Conservation (phyloP, 2,797 vertebrate genomes). For the Xenopus petersii region DNA sequence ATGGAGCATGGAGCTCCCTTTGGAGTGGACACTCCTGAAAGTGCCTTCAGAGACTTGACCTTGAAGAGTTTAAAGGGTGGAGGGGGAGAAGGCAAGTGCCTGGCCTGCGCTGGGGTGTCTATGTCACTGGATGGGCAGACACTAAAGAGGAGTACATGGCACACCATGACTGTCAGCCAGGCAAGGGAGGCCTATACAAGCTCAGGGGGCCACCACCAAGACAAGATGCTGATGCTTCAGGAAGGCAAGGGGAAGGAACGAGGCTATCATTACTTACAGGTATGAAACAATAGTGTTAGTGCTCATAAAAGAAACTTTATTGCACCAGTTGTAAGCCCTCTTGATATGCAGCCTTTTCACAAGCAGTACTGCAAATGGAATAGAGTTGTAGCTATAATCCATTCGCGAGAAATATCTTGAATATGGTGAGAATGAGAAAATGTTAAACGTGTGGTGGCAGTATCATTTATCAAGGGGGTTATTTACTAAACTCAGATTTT, state of each 20-base stretch:
- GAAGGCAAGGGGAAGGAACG: constrained; percentile 83
- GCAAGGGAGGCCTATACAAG: constrained; percentile 90
- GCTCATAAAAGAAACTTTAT: too few relatives aligned
- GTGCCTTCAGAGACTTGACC: constrained; percentile 94
- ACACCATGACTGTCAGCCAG: constrained; percentile 97
- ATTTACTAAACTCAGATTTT: too few relatives aligned
- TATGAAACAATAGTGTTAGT: constrained; percentile 51
- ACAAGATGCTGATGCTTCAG: constrained; percentile 85
- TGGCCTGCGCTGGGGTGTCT: constrained; percentile 91
- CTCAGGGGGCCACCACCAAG: constrained; percentile 79
- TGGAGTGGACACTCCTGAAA: constrained; percentile 86
- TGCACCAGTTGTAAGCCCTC: too few relatives aligned
- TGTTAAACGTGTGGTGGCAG: too few relatives aligned
- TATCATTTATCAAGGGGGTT: too few relatives aligned
- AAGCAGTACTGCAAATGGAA: too few relatives aligned
- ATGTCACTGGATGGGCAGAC: constrained; percentile 88
- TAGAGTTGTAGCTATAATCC: too few relatives aligned
- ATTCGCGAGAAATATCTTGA: too few relatives aligned
- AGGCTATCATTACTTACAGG: constrained; percentile 95
- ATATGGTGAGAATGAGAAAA: too few relatives aligned
- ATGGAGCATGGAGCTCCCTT: constrained; percentile 54
- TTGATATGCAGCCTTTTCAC: too few relatives aligned
- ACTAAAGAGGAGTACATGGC: constrained; percentile 95
- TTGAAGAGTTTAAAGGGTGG: constrained; percentile 86
- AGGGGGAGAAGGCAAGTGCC: constrained; percentile 81